Evolutionary conservation across 2,888 invertebrate species (phyloP), one percentile per base, ranked within the genome.

Genomic region (Dynastes grantii): DNA sequence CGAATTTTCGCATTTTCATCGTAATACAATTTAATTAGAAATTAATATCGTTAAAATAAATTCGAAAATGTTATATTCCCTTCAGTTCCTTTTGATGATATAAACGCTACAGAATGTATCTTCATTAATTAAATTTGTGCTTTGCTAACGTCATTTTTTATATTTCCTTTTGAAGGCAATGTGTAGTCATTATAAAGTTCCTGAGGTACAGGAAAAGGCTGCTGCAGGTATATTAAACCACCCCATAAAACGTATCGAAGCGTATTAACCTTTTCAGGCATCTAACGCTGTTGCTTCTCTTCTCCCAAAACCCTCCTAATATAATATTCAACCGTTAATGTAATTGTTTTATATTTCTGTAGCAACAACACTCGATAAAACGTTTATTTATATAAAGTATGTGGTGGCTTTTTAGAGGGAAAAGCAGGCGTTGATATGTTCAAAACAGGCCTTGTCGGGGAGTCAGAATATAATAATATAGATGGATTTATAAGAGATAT

Each of bases 131-230:
- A 40, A 65, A 40, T 40, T 32, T 37, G 37, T 9, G 40, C 16
- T 65, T 65, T 65, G 16, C 40, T 8, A 45, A 45, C 9, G 8
- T 45, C 8, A 45, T 11, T 45, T 45, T 45, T 45, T 11, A 45
- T 45, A 45, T 45, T 45, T 45, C 11, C 37, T 11, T 45, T 45
- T 40, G 65, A 65, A 65, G 45, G 40, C 40, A 65, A 65, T 45
- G 22, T 40, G 40, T 65, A 65, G 40, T 65, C 65, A 65, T 65
- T 55, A 55, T 55, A 22, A 22, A 55, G n/a, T 65, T 65, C 65
- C n/a, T 13, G 16, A 40, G 37, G n/a, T 37, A 65, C 13, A 40
- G n/a, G 11, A 65, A n/a, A 16, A 32, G 65, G 40, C 37, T n/a
- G 65, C 65, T n/a, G 65, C 5, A 32, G 65, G 65, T 65, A 40